A percentile compares a stretch with the other conserved stretches of the same genome.
phyloP scores from a whole-genome alignment of 2,888 invertebrate genomes.

The Chloroclystis v-ata region DNA sequence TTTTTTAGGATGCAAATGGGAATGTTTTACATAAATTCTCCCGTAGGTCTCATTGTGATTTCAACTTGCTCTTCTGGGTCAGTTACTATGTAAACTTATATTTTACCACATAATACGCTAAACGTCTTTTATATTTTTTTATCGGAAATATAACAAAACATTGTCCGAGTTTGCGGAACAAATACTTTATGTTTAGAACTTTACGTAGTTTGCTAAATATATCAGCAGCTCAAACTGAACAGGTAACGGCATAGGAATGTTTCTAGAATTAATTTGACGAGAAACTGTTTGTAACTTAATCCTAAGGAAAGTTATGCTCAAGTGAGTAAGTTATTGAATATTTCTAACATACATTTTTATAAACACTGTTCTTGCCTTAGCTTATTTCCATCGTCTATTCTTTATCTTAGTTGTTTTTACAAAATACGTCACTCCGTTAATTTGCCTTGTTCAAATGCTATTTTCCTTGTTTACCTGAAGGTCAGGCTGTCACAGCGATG shows the following conservation, averaged over 20 bases:
- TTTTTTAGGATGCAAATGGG: no score
- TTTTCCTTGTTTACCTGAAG: constrained; percentile 47
- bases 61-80: no score
- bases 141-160: neutral
- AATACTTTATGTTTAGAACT: constrained; percentile 11
- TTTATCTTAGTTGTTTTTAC: constrained; percentile 6
- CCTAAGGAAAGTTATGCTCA: no score
- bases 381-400: neutral
- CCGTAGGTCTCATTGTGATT: no score
- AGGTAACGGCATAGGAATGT: constrained; percentile 14
- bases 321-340: no score
- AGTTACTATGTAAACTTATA: no score
- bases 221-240: constrained; percentile 20
- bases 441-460: constrained; percentile 27
- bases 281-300: neutral
- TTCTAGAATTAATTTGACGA: constrained; percentile 14
- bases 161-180: neutral
- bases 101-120: no score
- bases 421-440: constrained; percentile 27
- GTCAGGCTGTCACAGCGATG: constrained; percentile 43
- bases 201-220: constrained; percentile 26
- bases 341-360: no score
- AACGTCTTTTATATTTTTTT: no score
- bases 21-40: neutral
- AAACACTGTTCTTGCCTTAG: no score